A percentile compares a stretch with the other conserved stretches of the same genome.
Conservation (phyloP, 1,140 invertebrate genomes). For the Listronotus oregonensis region DNA sequence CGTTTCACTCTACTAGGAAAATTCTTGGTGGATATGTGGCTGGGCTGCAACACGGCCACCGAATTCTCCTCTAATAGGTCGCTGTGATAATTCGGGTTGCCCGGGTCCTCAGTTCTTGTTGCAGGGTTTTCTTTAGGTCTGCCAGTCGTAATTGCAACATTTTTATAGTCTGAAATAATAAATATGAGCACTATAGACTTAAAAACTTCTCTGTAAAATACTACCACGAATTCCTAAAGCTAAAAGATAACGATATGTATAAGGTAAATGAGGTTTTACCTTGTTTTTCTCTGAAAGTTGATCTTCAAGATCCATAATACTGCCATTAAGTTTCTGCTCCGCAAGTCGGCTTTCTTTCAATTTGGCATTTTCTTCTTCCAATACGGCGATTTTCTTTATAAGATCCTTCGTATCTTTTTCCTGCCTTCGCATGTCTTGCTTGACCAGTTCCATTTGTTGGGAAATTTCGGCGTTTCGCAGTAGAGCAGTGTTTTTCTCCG, state of each 20-base stretch:
- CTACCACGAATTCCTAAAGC: no score
- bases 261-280: conserved; percentile 56
- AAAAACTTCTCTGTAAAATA: no score
- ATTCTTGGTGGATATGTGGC: conserved; percentile 60
- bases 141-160: conserved; percentile 82
- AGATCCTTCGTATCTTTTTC: conserved; percentile 65
- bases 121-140: conserved; percentile 90
- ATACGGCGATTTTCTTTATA: conserved; percentile 57
- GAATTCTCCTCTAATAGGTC: conserved; percentile 43
- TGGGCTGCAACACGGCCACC: conserved; percentile 60
- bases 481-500: conserved; percentile 77
- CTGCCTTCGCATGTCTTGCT: conserved; percentile 69
- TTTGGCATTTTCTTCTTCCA: conserved; percentile 60
- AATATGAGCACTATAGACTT: no score
- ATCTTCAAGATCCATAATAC: conserved; percentile 70
- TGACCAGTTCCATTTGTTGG: conserved; percentile 76
- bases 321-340: conserved; percentile 65
- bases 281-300: conserved; percentile 81
- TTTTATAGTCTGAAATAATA: conserved; percentile 77
- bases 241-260: neutral
- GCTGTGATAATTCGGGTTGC: conserved; percentile 38
- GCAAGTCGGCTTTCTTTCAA: conserved; percentile 59
- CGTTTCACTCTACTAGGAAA: conserved; percentile 57
- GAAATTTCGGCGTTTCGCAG: conserved; percentile 83
- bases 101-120: conserved; percentile 75